Evolutionary conservation across 1,140 invertebrate species (phyloP), one percentile per base, ranked within the genome.

Genomic region (Hylaeus anthracinus): DNA sequence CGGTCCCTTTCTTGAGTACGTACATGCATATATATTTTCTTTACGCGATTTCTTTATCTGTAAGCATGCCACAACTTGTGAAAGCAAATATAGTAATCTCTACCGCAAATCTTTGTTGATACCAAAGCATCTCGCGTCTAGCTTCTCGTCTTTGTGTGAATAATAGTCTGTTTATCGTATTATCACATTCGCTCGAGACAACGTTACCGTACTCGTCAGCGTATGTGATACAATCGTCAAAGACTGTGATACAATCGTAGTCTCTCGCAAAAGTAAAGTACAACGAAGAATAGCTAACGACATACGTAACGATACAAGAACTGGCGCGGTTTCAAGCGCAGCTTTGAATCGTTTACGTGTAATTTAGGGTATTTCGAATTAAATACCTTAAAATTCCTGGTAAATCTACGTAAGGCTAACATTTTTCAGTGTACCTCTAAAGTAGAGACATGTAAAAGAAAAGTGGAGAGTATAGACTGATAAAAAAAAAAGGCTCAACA

Each of bases 201-300:
- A 26, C 51, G 5, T 12, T 61, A 64, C n/a, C 66, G 26, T 41
- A 64, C n/a, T 71, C 69, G 48, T 0, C 41, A 26, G 76, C 76
- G 55, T 83, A 70, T 60, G 63, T 84, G 63, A 84, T 63, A n/a
- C n/a, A n/a, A 73, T 86, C 84, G 83, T 86, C 84, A 86, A 86
- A 51, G 74, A 85, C 83, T 86, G 84, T 86, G 84, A 86, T 86
- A 86, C 48, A 86, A 78, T 86, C 74, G 84, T 86, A 86, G 84
- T 85, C 79, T 79, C 60, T 79, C 82, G 79, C 83, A 85, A 66
- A 77, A 84, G 73, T 85, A 26, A 85, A 85, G 82, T 84, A 85
- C 82, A 85, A 85, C 84, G 83, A 84, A 84, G 4, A 61, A 84
- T 84, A 80, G 81, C 70, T 53, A 85, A 74, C 26, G 56, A 56